phyloP scores from a whole-genome alignment of 2,888 invertebrate genomes.

The Seira ritae region DNA sequence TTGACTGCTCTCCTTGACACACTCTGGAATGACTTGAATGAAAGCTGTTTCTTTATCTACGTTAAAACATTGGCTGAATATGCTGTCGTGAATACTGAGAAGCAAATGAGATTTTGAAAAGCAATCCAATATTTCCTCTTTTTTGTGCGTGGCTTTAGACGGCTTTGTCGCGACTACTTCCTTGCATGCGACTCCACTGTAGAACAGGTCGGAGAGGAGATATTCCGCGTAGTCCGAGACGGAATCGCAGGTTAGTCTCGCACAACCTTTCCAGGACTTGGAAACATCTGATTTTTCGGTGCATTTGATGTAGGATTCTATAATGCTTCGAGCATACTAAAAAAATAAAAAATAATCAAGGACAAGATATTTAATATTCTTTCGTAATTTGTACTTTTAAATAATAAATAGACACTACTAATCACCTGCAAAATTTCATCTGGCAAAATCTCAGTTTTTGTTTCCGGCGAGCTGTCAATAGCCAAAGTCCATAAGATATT shows the following conservation, averaged over 20 bases:
- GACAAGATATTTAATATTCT: background rate
- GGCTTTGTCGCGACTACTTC: conserved; percentile 62
- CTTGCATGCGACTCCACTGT: conserved; percentile 60
- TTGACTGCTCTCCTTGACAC: conserved; percentile 23
- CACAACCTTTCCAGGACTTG: conserved; percentile 55
- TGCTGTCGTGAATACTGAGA: conserved; percentile 68
- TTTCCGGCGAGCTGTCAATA: conserved; percentile 50
- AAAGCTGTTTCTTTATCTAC: conserved; percentile 66
- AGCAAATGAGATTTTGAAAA: conserved; percentile 67
- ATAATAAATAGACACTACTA: background rate
- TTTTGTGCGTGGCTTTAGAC: conserved; percentile 49
- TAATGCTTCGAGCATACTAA: conserved; percentile 69
- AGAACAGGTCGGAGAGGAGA: conserved; percentile 67
- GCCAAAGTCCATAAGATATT: conserved; percentile 66
- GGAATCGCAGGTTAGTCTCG: conserved; percentile 59
- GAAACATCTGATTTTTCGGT: conserved; percentile 58
- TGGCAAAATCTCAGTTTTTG: conserved; percentile 56
- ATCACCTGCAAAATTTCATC: conserved; percentile 70
- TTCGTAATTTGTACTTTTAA: background rate
- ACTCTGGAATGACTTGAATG: conserved; percentile 60
- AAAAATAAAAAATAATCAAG: conserved; percentile 36
- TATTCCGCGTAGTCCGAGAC: conserved; percentile 67
- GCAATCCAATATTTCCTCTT: conserved; percentile 66
- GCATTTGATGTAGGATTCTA: conserved; percentile 70
- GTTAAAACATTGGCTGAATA: conserved; percentile 69